Conservation (phyloP, 2,113 vertebrate genomes). For the Mastomys natalensis region DNA sequence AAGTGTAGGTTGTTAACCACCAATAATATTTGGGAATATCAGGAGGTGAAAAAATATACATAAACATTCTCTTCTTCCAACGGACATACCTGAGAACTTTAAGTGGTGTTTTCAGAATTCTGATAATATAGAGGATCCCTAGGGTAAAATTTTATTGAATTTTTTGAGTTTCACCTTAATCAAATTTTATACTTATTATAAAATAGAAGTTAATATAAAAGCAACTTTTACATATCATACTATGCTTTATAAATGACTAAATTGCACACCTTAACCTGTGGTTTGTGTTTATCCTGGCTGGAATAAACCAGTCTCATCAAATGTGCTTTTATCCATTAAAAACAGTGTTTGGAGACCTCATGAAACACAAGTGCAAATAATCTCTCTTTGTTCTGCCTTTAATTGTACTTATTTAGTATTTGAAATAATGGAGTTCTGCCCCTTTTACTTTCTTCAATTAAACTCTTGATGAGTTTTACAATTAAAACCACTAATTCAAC, state of each 20-base stretch:
- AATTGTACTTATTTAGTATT: background rate
- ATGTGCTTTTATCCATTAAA: background rate
- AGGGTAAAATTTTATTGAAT: background rate
- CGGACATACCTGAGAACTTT: background rate
- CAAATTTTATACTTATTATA: background rate
- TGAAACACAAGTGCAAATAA: background rate
- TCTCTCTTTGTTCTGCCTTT: background rate
- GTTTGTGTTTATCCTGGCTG: background rate
- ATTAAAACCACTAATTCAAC: background rate
- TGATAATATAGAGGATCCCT: background rate
- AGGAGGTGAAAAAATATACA: background rate
- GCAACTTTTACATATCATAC: background rate
- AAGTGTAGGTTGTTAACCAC: background rate
- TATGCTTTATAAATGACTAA: background rate
- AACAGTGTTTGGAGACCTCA: background rate
- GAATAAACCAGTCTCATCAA: background rate
- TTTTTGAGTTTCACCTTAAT: background rate
- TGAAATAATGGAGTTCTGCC: background rate
- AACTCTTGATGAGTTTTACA: background rate
- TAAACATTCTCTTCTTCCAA: background rate
- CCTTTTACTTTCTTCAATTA: background rate
- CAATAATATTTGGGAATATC: background rate
- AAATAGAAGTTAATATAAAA: background rate
- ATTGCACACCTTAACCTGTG: background rate
- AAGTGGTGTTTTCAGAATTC: background rate